Percentiles rank a stretch among this genome's conserved stretches.
Conservation (phyloP, 2,113 vertebrate species). For the Salvelinus namaycush region DNA sequence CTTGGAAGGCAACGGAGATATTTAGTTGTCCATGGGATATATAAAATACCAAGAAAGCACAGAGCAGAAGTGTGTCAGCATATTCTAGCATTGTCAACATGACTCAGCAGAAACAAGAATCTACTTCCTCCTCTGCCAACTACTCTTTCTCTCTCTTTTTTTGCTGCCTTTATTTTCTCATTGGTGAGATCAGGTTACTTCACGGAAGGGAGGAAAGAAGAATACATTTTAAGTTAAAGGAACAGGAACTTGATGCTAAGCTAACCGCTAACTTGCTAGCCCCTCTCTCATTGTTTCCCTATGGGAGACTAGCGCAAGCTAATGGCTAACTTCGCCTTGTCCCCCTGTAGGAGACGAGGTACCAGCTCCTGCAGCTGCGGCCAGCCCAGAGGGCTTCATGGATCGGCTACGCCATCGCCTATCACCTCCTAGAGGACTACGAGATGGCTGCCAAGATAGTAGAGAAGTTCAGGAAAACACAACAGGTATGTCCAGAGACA, state of each 20-base stretch:
- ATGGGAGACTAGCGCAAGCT: background rate
- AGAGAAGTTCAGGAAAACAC: slow-evolving; percentile 98
- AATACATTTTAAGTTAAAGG: no score
- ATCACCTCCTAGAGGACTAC: slow-evolving; percentile 96
- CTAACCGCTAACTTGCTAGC: background rate
- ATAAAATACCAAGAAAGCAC: no score
- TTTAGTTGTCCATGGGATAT: no score
- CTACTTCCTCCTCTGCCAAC: background rate
- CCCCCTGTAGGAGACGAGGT: slow-evolving; percentile 87
- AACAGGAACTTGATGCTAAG: background rate
- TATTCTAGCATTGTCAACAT: slow-evolving; percentile 12
- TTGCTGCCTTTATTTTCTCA: no score
- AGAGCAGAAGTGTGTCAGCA: no score
- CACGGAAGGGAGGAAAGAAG: no score
- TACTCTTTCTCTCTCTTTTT: background rate
- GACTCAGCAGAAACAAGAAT: slow-evolving; percentile 34
- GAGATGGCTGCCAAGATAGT: slow-evolving; percentile 99
- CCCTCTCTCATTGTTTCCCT: background rate
- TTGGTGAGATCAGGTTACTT: background rate
- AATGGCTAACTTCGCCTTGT: background rate
- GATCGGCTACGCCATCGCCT: slow-evolving; percentile 98
- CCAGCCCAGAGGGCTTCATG: slow-evolving; percentile 96
- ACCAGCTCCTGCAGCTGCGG: slow-evolving; percentile 93
- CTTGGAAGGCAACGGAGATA: no score
- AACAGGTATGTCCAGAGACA: slow-evolving; percentile 65